A percentile compares a stretch with the other conserved stretches of the same genome.
Evolutionary conservation across 1,140 invertebrate genomes (phyloP).

Genomic region (Bombus cullumanus): DNA sequence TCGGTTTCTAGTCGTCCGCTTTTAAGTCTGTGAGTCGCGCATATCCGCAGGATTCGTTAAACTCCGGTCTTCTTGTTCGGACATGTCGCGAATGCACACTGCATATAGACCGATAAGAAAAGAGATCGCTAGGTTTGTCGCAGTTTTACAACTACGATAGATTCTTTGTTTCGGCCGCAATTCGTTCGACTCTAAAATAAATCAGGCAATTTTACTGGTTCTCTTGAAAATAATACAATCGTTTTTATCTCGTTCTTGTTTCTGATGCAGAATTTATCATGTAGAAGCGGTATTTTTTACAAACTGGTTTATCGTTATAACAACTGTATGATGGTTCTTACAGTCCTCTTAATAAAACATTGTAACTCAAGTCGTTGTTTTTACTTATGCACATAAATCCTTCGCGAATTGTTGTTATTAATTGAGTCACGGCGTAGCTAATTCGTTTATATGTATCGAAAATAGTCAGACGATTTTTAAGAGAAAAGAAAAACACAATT

Average conservation of each 20-base stretch:
- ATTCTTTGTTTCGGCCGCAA: background rate
- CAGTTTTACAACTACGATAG: background rate
- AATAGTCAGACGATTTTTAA: background rate
- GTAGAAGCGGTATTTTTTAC: too few relatives aligned
- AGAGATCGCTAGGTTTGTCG: background rate
- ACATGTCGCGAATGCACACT: too few relatives aligned
- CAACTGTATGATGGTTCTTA: background rate
- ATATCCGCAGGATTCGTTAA: background rate
- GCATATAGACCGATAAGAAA: too few relatives aligned
- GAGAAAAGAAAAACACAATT: background rate
- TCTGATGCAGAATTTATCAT: background rate
- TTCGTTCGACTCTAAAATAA: background rate
- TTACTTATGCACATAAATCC: too few relatives aligned
- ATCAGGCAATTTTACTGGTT: background rate
- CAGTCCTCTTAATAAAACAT: background rate
- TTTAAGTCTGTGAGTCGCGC: conserved; percentile 10
- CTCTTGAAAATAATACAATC: background rate
- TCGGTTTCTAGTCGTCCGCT: background rate
- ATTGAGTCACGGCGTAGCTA: too few relatives aligned
- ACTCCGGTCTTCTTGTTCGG: background rate
- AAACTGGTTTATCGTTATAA: background rate
- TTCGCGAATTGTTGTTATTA: too few relatives aligned
- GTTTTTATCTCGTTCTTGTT: background rate
- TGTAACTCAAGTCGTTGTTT: background rate
- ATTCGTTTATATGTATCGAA: background rate